These are phyloP conservation scores for Laupala kohalensis DNA, from an alignment of 1,140 invertebrate genomes.

Conservation along the genomic window DNA sequence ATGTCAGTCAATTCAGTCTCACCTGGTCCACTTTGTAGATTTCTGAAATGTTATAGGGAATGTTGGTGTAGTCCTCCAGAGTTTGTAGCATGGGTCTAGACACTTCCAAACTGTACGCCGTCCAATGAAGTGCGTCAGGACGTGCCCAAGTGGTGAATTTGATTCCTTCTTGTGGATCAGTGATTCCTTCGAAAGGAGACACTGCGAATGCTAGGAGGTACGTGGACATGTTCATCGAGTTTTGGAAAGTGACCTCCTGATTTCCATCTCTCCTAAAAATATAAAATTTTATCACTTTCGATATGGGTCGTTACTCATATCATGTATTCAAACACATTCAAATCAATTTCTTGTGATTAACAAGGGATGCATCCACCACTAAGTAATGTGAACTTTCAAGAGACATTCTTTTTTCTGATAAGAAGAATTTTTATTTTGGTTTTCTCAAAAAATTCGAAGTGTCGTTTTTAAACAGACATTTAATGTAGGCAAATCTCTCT, in stretches of 20 bases:
- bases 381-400: no score
- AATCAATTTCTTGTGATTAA: no score
- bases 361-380: no score
- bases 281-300: no score
- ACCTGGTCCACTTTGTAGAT: neutral
- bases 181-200: conserved; percentile 41
- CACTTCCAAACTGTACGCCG: conserved; percentile 49
- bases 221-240: conserved; percentile 44
- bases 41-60: conserved; percentile 24
- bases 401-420: no score
- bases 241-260: conserved; percentile 25
- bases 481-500: no score
- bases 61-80: conserved; percentile 35
- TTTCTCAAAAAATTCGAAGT: no score
- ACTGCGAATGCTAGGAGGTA: conserved; percentile 41
- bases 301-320: no score
- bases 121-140: conserved; percentile 65
- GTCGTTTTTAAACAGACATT: no score
- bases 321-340: no score
- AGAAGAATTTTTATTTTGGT: no score
- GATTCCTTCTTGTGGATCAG: conserved; percentile 28
- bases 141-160: conserved; percentile 77
- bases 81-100: conserved; percentile 36
- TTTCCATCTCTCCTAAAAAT: neutral
- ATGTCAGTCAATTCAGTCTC: no score